A percentile compares a stretch with the other conserved stretches of the same genome.
phyloP scores from a whole-genome alignment of 2,888 invertebrate species.

The Lepidochrysops patricia region DNA sequence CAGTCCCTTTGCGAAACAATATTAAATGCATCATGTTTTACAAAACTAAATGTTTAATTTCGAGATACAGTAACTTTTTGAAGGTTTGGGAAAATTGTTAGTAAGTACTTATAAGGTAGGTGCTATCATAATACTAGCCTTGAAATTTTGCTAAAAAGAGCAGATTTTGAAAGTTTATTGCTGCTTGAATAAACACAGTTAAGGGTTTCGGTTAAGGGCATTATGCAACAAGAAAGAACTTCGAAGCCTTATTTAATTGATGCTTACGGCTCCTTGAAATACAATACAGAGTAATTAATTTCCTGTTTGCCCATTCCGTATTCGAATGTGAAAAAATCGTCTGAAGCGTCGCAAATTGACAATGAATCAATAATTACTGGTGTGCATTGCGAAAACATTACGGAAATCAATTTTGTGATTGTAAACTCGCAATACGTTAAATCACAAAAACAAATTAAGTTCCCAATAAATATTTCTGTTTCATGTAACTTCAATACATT shows the following conservation, averaged over 20 bases:
- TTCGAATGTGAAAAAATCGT: constrained; percentile 7
- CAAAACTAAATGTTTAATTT: no score
- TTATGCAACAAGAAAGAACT: not conserved
- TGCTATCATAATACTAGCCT: no score
- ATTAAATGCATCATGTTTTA: no score
- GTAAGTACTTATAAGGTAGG: no score
- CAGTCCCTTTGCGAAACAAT: no score
- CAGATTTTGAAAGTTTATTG: no score
- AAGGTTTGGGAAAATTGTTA: no score
- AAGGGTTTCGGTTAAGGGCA: no score
- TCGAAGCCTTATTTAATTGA: not conserved
- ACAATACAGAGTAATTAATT: constrained; percentile 10
- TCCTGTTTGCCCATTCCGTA: constrained; percentile 1
- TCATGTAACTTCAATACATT: not conserved
- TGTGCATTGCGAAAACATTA: constrained; percentile 14
- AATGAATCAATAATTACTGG: constrained; percentile 15
- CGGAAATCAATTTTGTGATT: constrained; percentile 10
- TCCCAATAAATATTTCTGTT: not conserved
- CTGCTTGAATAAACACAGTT: no score
- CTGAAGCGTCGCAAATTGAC: constrained; percentile 14
- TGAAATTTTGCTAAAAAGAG: no score
- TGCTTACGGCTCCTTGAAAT: not conserved
- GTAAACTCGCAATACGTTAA: not conserved
- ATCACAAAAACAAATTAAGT: not conserved
- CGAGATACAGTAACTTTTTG: no score